These are phyloP conservation scores for Epinephelus coioides DNA, from an alignment of 2,797 vertebrate genomes.

Conservation along the genomic window DNA sequence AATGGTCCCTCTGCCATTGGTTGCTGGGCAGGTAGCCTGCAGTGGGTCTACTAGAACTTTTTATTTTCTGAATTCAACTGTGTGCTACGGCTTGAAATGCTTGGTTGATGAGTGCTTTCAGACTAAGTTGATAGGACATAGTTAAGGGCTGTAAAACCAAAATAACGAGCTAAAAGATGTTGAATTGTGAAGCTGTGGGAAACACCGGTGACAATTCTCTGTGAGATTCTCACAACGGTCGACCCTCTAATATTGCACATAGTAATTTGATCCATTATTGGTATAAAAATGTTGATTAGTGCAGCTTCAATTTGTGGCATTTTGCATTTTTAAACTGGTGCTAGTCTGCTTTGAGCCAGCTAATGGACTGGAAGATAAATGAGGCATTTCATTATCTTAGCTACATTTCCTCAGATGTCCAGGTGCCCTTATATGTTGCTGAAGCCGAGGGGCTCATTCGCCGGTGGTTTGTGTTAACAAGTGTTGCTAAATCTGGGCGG, in stretches of 20 bases:
- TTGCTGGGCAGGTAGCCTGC: not conserved
- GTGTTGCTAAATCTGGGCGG: constrained; percentile 29
- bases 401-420: constrained; percentile 5
- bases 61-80: not conserved
- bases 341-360: not conserved
- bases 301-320: not conserved
- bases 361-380: not conserved
- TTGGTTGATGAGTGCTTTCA: not conserved
- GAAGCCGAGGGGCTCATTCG: constrained; percentile 11
- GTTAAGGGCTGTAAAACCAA: not conserved
- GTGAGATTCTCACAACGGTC: not conserved
- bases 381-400: not conserved
- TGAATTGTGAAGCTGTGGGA: not conserved
- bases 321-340: not conserved
- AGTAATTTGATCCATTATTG: not conserved
- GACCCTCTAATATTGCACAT: not conserved
- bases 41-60: not conserved
- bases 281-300: not conserved
- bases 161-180: not conserved
- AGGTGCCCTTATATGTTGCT: not conserved
- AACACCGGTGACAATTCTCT: not conserved
- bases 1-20: too few species aligned
- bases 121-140: not conserved
- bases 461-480: constrained; percentile 26
- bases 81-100: not conserved